Base-by-base conservation (phyloP, 2,113 vertebrate species). In the Leptosomus discolor region DNA sequence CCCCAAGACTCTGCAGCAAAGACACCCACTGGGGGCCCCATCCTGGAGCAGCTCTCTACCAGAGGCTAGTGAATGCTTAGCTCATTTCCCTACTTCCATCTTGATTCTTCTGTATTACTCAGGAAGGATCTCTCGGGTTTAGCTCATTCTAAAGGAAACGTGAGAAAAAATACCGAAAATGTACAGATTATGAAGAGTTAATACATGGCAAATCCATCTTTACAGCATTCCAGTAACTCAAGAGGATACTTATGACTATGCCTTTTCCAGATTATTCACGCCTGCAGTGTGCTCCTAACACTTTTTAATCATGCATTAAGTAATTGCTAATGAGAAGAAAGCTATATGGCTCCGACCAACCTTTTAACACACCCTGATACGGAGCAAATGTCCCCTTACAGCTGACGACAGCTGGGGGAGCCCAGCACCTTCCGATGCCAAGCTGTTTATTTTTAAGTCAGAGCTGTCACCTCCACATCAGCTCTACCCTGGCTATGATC, bases 401-500 rank as follows among this genome's bases (percentile, higher is more conserved):
- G 34, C 8, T 16, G 3, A 1, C 0, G 29, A 46, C 34, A 43
- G 46, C 45, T 4, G n/a, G 18, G 46, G 54, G 20, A 61, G 26
- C 29, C 46, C 45, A 29, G 60, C n/a, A 6, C 51, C 53, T 67
- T 30, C 4, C 6, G 4, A 46, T 5, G 57, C 56, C 10, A 2
- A 15, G 11, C 46, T 18, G 5, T 8, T 41, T 11, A 6, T 17
- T 11, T 41, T n/a, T 26, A 7, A n/a, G 24, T 19, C 11, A 6
- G 39, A 34, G 53, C 18, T 11, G 60, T 20, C 46, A 9, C n/a
- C 11, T 30, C 65, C n/a, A 32, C 36, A 15, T 6, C 63, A 15
- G 1, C 36, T 51, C 41, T 45, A 48, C 7, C 61, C 37, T 43
- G 19, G 0, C 22, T 5, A 1, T 1, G 29, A 37, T 8, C 22